Evolutionary conservation across 64 coral and sea anemone genomes (phyloP).

Genomic region (Montipora foliosa): DNA sequence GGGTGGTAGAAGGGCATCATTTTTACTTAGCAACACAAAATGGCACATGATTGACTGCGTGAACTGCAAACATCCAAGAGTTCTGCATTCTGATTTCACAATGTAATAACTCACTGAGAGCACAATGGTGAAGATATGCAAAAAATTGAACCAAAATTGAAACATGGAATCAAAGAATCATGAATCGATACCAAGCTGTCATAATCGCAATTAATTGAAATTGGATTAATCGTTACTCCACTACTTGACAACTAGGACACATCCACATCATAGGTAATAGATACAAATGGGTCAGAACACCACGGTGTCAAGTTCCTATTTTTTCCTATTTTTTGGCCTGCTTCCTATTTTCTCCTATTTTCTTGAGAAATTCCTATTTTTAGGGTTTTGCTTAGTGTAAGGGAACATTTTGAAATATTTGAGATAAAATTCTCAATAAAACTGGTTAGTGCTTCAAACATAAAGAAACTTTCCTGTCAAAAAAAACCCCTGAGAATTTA

Average conservation of each 20-base stretch:
- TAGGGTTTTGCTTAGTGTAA: too few species aligned
- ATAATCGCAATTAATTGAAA: not conserved
- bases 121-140: not conserved
- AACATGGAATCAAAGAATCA: not conserved
- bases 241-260: not conserved
- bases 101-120: not conserved
- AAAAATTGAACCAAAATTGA: not conserved
- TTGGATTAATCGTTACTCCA: not conserved
- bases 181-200: not conserved
- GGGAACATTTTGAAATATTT: too few species aligned
- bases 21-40: slow-evolving; percentile 10
- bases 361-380: too few species aligned
- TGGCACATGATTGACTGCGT: not conserved
- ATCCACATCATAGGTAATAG: too few species aligned
- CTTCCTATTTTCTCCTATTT: too few species aligned
- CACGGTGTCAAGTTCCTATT: too few species aligned
- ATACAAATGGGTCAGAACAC: too few species aligned
- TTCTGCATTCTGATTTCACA: slow-evolving; percentile 1
- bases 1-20: not conserved
- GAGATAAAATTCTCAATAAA: too few species aligned
- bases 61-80: not conserved
- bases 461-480: too few species aligned
- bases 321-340: too few species aligned
- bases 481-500: too few species aligned
- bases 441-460: too few species aligned